phyloP scores from a whole-genome alignment of 2,113 vertebrate genomes.

The Maccullochella peelii region DNA sequence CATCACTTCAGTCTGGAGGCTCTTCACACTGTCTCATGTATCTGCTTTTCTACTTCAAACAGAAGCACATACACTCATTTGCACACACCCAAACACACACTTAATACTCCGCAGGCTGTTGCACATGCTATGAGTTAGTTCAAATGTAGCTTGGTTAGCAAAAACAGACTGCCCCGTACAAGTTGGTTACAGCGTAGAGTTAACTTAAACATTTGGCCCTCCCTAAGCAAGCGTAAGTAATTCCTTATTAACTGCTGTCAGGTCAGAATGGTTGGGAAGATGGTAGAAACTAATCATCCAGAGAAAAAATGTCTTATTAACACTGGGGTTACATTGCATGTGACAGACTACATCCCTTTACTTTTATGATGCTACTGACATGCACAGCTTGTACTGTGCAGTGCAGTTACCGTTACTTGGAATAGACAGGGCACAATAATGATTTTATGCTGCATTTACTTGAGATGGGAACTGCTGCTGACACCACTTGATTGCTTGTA shows the following conservation, averaged over 20 bases:
- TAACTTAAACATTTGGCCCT: not conserved
- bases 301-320: not conserved
- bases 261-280: not conserved
- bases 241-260: not conserved
- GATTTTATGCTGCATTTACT: not conserved
- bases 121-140: too few species aligned
- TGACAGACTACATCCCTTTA: not conserved
- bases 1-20: conserved; percentile 23
- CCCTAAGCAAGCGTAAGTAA: not conserved
- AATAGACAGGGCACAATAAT: not conserved
- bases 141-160: not conserved
- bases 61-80: not conserved
- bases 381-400: not conserved
- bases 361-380: not conserved
- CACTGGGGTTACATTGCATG: not conserved
- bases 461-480: not conserved
- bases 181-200: not conserved
- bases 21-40: not conserved
- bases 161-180: too few species aligned
- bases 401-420: not conserved
- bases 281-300: not conserved
- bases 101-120: not conserved
- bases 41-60: not conserved
- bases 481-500: not conserved
- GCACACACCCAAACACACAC: not conserved